A percentile compares a stretch with the other conserved stretches of the same genome.
These are phyloP conservation scores for Conops quadrifasciatus DNA, from an alignment of 2,888 invertebrate genomes.

Conservation along the genomic window DNA sequence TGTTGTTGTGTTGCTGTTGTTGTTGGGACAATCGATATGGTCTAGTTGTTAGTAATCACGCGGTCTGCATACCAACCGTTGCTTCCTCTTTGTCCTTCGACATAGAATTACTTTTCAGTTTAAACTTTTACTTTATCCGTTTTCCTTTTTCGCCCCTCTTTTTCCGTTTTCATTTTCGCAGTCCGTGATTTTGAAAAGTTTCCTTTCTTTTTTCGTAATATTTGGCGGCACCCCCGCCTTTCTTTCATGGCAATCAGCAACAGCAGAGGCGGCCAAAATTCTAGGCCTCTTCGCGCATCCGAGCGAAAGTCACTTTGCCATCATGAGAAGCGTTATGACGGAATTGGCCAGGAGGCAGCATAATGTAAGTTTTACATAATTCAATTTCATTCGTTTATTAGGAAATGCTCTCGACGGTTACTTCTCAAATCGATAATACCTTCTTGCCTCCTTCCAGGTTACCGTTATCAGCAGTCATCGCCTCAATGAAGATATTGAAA, in stretches of 20 bases:
- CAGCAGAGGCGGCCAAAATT: constrained; percentile 51
- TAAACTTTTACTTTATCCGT: not conserved
- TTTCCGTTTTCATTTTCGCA: not conserved
- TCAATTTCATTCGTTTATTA: not conserved
- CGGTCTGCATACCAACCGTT: not conserved
- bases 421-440: not conserved
- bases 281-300: constrained; percentile 60
- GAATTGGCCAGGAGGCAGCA: constrained; percentile 66
- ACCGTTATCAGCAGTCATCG: constrained; percentile 59
- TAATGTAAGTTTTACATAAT: constrained; percentile 56
- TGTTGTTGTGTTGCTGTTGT: not conserved
- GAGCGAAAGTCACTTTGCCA: constrained; percentile 63
- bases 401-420: not conserved
- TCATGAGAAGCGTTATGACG: constrained; percentile 63
- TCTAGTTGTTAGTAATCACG: constrained; percentile 2
- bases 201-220: not conserved
- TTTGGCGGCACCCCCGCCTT: not conserved
- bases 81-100: not conserved
- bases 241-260: not conserved
- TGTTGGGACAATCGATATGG: not conserved
- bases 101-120: not conserved
- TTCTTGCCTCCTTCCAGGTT: constrained; percentile 46
- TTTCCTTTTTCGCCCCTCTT: not conserved
- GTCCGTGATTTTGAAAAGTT: not conserved
- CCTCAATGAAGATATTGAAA: constrained; percentile 59